Evolutionary conservation across 1,140 invertebrate genomes (phyloP).

Genomic region (Zaprionus inermis): DNA sequence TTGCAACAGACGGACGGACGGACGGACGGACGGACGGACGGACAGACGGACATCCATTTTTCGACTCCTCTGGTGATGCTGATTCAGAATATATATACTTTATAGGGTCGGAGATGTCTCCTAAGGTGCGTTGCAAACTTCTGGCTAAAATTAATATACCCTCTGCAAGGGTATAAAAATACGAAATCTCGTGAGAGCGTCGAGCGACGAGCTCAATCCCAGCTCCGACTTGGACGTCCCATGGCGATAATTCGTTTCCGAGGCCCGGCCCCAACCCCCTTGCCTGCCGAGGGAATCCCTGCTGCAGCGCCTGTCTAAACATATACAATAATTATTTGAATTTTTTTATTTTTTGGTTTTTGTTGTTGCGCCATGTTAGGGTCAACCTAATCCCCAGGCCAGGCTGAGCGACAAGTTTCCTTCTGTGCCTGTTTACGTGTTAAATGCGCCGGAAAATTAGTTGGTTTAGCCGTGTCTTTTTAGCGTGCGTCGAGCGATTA

Average conservation of each 20-base stretch:
- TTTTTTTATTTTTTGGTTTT: conserved; percentile 35
- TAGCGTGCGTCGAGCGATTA: conserved; percentile 5
- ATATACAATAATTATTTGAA: conserved; percentile 78
- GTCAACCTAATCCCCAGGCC: neutral
- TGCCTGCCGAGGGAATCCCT: conserved; percentile 1
- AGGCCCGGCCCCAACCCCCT: conserved; percentile 36
- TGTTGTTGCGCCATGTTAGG: neutral
- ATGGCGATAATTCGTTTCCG: conserved; percentile 73
- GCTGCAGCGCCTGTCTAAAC: conserved; percentile 45
- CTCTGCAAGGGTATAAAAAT: too few relatives aligned
- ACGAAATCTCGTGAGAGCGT: conserved; percentile 62
- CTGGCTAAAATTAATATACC: too few relatives aligned
- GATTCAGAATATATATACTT: too few relatives aligned
- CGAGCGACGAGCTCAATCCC: neutral
- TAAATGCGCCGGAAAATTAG: conserved; percentile 74
- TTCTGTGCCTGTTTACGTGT: conserved; percentile 38
- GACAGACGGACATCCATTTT: too few relatives aligned
- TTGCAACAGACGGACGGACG: too few relatives aligned
- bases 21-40: too few relatives aligned
- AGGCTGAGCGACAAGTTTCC: conserved; percentile 25
- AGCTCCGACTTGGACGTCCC: conserved; percentile 43
- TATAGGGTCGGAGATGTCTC: too few relatives aligned
- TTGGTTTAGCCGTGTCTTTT: conserved; percentile 53
- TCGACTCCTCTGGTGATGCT: too few relatives aligned
- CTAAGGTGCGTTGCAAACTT: too few relatives aligned